phyloP scores from a whole-genome alignment of 1,140 invertebrate species.

The Calliopsis andreniformis region DNA sequence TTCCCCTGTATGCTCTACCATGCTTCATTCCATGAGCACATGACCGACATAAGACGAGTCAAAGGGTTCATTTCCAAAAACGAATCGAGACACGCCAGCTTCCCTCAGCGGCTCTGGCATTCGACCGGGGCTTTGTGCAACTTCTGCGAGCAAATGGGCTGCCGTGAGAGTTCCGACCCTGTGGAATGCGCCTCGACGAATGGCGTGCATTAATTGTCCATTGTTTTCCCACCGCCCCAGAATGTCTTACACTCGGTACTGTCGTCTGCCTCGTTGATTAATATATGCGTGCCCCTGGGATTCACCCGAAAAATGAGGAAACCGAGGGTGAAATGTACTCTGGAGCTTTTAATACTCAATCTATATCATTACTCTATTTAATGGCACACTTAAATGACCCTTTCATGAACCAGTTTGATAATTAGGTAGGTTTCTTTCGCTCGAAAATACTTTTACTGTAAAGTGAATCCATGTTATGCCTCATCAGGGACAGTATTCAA shows the following conservation, averaged over 20 bases:
- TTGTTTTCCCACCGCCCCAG: slow-evolving; percentile 65
- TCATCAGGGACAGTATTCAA: no score
- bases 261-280: slow-evolving; percentile 35
- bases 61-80: slow-evolving; percentile 48
- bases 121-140: slow-evolving; percentile 54
- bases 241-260: slow-evolving; percentile 41
- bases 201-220: slow-evolving; percentile 73
- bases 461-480: no score
- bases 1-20: slow-evolving; percentile 2
- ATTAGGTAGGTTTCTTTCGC: no score
- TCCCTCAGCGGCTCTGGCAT: slow-evolving; percentile 19
- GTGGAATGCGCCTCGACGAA: slow-evolving; percentile 62
- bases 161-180: slow-evolving; percentile 41
- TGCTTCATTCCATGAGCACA: not conserved
- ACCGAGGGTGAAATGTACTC: not conserved
- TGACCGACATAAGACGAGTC: slow-evolving; percentile 4
- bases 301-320: not conserved
- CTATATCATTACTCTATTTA: not conserved
- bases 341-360: not conserved
- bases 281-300: not conserved
- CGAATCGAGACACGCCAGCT: slow-evolving; percentile 7
- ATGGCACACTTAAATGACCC: no score
- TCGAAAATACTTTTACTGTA: no score
- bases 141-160: slow-evolving; percentile 46
- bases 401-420: no score